These are phyloP conservation scores for Chamaetylas fuelleborni DNA, from an alignment of 2,113 vertebrate genomes.

Conservation along the genomic window DNA sequence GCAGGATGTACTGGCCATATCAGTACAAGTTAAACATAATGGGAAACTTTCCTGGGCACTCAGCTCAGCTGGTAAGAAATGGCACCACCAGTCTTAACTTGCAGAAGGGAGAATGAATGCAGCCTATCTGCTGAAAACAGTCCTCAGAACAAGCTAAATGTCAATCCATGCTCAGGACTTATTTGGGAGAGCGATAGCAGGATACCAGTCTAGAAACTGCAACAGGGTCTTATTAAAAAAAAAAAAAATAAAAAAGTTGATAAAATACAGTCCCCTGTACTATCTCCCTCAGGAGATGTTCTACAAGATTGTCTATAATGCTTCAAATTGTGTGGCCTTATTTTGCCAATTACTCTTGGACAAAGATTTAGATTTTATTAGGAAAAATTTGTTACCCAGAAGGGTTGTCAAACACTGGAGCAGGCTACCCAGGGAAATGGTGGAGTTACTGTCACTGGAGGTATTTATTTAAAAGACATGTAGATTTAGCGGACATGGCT, in stretches of 20 bases:
- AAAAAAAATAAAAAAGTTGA: too few relatives aligned
- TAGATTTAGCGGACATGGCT: neutral
- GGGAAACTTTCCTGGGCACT: neutral
- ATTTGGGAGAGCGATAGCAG: neutral
- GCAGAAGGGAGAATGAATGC: neutral
- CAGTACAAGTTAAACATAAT: neutral
- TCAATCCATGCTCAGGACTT: neutral
- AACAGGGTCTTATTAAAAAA: neutral
- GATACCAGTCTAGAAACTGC: neutral
- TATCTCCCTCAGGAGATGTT: neutral
- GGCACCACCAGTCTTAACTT: neutral
- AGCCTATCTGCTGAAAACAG: neutral
- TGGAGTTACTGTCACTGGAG: neutral
- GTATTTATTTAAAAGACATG: neutral
- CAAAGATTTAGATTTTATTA: neutral
- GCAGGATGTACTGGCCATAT: neutral
- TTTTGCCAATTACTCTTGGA: neutral
- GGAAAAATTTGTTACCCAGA: neutral
- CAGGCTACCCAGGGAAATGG: neutral
- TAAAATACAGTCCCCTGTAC: neutral
- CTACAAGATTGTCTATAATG: neutral
- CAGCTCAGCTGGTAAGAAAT: neutral
- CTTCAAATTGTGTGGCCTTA: neutral
- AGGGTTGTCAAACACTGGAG: neutral
- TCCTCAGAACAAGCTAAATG: neutral